Evolutionary conservation across 2,797 vertebrate genomes (phyloP), one percentile per base, ranked within the genome.

Genomic region (Pterois miles): DNA sequence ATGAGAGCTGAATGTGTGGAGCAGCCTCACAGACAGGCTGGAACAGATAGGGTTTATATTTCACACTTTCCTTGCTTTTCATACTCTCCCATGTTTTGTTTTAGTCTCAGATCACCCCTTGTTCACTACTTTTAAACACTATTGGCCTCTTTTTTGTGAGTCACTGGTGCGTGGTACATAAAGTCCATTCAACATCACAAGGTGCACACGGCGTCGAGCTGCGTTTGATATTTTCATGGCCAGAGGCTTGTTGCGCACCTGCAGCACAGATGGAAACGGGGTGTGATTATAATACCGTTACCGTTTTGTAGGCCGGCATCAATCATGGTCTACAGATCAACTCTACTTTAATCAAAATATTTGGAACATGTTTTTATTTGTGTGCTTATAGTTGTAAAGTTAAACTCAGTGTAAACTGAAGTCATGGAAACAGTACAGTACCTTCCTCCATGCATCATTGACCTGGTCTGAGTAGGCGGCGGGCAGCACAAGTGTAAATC

Each of bases 1-100:
- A 89, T 81, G 70, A 88, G 78, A 84, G 68, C 56, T 10, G 75
- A 81, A 78, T 68, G 48, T 86, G 71, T 72, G 63, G 50, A 83
- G 80, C 76, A 71, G 62, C 57, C 65, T 40, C 65, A 52, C 56
- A 70, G 46, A 73, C 22, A 67, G 14, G 14, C 72, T 56, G 59
- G 70, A 81, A 66, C 34, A 65, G 65, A 76, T 33, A 25, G 62
- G 46, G 33, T 72, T 73, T 77, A 59, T 70, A 80, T 85, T 78
- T 86, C 74, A 76, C 48, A 64, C 72, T 73, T 72, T 14, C 29
- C 64, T 77, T 68, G 48, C 53, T 80, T 68, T 66, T 54, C 20
- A 50, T 66, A 36, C 33, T 33, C 60, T 74, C 22, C 11, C 4
- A 48, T 64, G 34, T 69, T 76, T 38, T 56, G 0, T 59, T 85